Evolutionary conservation across 2,797 vertebrate species (phyloP).

Genomic region (Eurystomus glaucurus): DNA sequence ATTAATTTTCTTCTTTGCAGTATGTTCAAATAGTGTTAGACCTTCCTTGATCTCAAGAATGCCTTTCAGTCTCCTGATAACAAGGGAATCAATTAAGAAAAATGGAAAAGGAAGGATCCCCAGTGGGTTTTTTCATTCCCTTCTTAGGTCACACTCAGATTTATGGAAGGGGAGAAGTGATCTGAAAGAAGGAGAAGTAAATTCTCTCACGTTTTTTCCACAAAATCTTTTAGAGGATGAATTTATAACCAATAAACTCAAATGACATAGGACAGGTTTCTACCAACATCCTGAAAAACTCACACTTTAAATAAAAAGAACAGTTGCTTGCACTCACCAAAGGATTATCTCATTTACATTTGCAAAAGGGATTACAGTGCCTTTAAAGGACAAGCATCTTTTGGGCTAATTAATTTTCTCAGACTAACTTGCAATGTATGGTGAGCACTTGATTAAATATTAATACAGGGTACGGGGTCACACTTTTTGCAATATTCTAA

Average conservation of each 20-base stretch:
- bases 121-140: slow-evolving; percentile 19
- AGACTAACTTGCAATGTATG: slow-evolving; percentile 24
- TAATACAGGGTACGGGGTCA: slow-evolving; percentile 22
- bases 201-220: not conserved
- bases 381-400: slow-evolving; percentile 74
- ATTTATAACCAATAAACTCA: slow-evolving; percentile 24
- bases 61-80: slow-evolving; percentile 31
- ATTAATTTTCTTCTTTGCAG: not conserved
- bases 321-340: slow-evolving; percentile 36
- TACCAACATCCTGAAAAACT: not conserved
- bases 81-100: slow-evolving; percentile 53
- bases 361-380: slow-evolving; percentile 75
- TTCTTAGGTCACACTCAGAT: slow-evolving; percentile 10
- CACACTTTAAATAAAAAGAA: slow-evolving; percentile 14
- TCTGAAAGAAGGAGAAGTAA: slow-evolving; percentile 32
- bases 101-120: slow-evolving; percentile 1
- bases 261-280: not conserved
- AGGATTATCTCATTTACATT: slow-evolving; percentile 66
- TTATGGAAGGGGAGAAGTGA: slow-evolving; percentile 39
- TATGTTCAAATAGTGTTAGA: slow-evolving; percentile 45
- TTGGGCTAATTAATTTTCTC: slow-evolving; percentile 72
- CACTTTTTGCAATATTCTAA: slow-evolving; percentile 40
- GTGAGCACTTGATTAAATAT: slow-evolving; percentile 65
- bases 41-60: slow-evolving; percentile 54
- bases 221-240: not conserved